These are phyloP conservation scores for Heliocidaris tuberculata DNA, from an alignment of 35 echinoderm and acorn worm species.

Conservation along the genomic window DNA sequence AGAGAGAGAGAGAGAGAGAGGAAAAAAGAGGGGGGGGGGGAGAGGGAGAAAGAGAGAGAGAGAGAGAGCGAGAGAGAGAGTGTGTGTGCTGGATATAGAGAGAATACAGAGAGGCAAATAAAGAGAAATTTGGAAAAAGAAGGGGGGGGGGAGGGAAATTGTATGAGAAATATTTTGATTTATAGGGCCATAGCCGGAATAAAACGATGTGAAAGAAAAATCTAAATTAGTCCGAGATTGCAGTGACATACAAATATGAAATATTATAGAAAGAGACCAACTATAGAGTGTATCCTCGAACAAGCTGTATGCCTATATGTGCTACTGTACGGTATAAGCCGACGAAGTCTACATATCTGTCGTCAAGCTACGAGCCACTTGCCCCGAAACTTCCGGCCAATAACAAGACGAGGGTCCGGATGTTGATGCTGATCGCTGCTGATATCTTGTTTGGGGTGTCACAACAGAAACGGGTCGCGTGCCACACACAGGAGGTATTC, in stretches of 20 bases:
- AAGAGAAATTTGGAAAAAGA: too few species aligned
- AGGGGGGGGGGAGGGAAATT: too few species aligned
- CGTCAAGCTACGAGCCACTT: slow-evolving; percentile 23
- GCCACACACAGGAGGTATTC: background rate
- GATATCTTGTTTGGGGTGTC: slow-evolving; percentile 16
- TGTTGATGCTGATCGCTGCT: background rate
- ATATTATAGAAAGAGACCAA: background rate
- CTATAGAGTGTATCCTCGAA: background rate
- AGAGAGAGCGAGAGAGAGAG: too few species aligned
- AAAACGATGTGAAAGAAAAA: background rate
- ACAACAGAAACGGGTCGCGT: slow-evolving; percentile 1
- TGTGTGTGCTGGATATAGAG: too few species aligned
- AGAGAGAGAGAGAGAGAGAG: too few species aligned
- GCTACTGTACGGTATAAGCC: background rate
- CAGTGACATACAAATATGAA: background rate
- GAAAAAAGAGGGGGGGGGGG: too few species aligned
- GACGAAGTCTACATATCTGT: background rate
- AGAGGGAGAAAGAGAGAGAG: too few species aligned
- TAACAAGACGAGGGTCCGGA: background rate
- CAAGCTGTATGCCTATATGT: background rate
- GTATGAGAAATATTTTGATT: too few species aligned
- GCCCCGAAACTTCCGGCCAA: slow-evolving; percentile 30
- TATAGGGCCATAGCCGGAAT: background rate
- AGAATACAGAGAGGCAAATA: too few species aligned
- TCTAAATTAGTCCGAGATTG: background rate